Base-by-base conservation (phyloP, 2,113 vertebrate genomes). In the Mustela lutreola region DNA sequence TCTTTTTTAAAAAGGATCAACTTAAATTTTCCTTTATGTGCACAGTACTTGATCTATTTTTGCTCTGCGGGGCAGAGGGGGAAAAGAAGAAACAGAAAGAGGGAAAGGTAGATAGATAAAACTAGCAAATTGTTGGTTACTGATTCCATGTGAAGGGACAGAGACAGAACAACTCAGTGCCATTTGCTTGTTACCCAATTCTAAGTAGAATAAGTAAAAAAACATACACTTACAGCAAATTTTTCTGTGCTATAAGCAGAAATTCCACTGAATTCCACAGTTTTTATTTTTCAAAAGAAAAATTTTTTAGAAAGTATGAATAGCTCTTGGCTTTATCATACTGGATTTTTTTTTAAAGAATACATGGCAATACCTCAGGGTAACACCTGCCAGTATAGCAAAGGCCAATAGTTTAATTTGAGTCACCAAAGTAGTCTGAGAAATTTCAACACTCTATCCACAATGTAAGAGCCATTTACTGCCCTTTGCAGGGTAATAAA, bases 251-350 rank as follows among this genome's bases (percentile, higher is more conserved):
- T 33, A 31, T 65, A 65, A 65, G 63, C 98, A 98, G 75, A 97
- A 97, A 97, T 98, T 65, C 28, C 98, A 98, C 98, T 97, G 98
- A 97, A 97, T 97, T 97, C 95, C 98, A 96, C 92, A 95, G 97
- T 80, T 98, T 98, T 97, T 96, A 91, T 94, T 98, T 95, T 93
- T 84, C 82, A 91, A 95, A 97, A 97, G 81, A 93, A 94, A 70
- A 88, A 84, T n/a, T 94, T 58, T 58, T 60, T 58, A 82, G 75
- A 39, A 84, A 73, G n/a, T 62, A 39, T 8, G 24, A 83, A 21
- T 58, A 91, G 18, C 70, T 76, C 1, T 81, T 91, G 42, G 22
- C 62, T 93, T 84, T 78, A 84, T 36, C 82, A 89, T 28, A 24
- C 26, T 56, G 36, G 15, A 28, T 94, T 95, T 95, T 97, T 97